Conservation (phyloP, 2,888 invertebrate species). For the Chamaedrilus cognettii region DNA sequence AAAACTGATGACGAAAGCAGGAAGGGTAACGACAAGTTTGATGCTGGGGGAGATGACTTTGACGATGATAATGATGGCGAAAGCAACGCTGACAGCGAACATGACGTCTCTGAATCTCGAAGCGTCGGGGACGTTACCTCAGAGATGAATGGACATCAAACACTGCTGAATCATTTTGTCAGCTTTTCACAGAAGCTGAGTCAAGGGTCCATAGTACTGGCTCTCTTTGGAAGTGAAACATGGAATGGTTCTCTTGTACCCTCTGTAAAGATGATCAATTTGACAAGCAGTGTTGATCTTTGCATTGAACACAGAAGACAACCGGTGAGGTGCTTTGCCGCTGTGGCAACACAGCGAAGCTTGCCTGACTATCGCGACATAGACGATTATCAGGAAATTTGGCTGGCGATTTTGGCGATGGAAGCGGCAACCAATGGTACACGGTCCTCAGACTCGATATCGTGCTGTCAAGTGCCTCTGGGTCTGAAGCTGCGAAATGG, state of each 20-base stretch:
- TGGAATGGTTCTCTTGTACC: slow-evolving; percentile 44
- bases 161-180: slow-evolving; percentile 12
- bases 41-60: neutral
- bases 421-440: slow-evolving; percentile 46
- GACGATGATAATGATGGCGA: neutral
- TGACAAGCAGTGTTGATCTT: slow-evolving; percentile 47
- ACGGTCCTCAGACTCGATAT: slow-evolving; percentile 38
- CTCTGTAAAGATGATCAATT: slow-evolving; percentile 44
- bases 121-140: neutral
- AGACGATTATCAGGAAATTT: slow-evolving; percentile 42
- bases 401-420: slow-evolving; percentile 47
- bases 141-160: neutral
- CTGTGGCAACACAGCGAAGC: slow-evolving; percentile 10
- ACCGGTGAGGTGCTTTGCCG: slow-evolving; percentile 42
- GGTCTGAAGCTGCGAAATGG: neutral
- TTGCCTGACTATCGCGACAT: slow-evolving; percentile 37
- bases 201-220: neutral
- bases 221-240: neutral
- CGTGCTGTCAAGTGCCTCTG: slow-evolving; percentile 45
- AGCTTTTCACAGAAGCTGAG: neutral
- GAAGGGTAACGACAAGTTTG: neutral
- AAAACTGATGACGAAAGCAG: neutral
- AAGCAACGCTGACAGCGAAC: neutral
- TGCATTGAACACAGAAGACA: slow-evolving; percentile 48
- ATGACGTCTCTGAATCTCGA: neutral